phyloP scores from a whole-genome alignment of 2,113 vertebrate genomes.

The Poeciliopsis occidentalis region DNA sequence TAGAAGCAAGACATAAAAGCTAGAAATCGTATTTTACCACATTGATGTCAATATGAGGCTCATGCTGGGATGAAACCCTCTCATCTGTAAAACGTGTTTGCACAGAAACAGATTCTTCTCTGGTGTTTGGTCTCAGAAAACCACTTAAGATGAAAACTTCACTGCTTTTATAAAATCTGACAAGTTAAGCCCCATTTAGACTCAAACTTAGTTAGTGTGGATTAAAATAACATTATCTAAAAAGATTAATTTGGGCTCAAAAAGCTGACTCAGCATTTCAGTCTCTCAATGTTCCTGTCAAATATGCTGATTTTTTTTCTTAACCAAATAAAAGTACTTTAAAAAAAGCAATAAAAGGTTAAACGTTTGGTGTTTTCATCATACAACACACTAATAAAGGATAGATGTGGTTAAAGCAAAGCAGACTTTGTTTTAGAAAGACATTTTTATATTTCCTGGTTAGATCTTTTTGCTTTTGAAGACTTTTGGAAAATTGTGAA shows the following conservation, averaged over 20 bases:
- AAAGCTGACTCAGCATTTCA: not conserved
- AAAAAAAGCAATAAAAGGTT: no score
- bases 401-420: not conserved
- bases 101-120: not conserved
- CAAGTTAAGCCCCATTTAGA: not conserved
- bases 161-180: not conserved
- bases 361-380: not conserved
- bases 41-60: not conserved
- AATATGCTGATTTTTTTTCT: no score
- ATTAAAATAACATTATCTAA: not conserved
- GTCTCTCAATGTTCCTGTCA: not conserved
- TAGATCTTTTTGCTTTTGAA: no score
- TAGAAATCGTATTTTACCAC: not conserved
- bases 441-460: no score
- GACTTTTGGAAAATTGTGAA: no score
- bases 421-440: not conserved
- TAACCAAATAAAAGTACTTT: no score
- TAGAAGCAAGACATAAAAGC: no score
- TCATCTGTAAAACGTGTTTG: not conserved
- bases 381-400: not conserved
- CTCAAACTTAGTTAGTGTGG: not conserved
- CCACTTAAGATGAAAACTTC: not conserved
- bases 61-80: no score
- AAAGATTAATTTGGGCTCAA: not conserved
- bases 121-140: not conserved